Evolutionary conservation across 2,797 vertebrate genomes (phyloP).

Genomic region (Myripristis jacobus): DNA sequence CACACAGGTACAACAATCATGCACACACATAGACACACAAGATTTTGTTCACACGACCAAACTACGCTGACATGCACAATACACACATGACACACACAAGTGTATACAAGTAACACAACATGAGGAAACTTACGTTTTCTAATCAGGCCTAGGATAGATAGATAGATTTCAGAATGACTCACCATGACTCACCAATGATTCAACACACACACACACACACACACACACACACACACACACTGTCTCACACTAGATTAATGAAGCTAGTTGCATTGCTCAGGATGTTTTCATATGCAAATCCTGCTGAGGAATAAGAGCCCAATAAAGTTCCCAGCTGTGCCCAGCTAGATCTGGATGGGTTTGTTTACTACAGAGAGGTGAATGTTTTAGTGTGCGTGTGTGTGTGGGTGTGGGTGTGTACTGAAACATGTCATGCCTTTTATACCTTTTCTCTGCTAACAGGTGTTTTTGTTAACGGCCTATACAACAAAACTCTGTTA

Average conservation of each 20-base stretch:
- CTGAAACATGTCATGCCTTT: conserved; percentile 32
- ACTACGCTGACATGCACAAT: no score
- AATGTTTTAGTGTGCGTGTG: neutral
- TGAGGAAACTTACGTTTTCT: no score
- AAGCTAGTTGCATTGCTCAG: conserved; percentile 17
- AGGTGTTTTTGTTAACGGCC: conserved; percentile 55
- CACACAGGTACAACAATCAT: neutral
- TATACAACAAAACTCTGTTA: conserved; percentile 9
- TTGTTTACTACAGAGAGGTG: conserved; percentile 34
- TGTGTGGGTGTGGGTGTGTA: neutral
- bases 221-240: conserved; percentile 1
- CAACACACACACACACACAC: conserved; percentile 2
- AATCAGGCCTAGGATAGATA: neutral
- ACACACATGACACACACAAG: no score
- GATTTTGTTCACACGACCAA: no score
- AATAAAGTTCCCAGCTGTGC: conserved; percentile 57
- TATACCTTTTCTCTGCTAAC: conserved; percentile 36
- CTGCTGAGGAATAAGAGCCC: conserved; percentile 37
- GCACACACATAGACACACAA: conserved; percentile 10
- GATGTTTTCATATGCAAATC: conserved; percentile 49
- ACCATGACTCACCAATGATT: no score
- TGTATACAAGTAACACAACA: no score
- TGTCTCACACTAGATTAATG: conserved; percentile 12
- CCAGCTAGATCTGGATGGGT: conserved; percentile 20
- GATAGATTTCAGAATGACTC: no score